Evolutionary conservation across 2,797 vertebrate genomes (phyloP).

Genomic region (Anguilla megastoma): DNA sequence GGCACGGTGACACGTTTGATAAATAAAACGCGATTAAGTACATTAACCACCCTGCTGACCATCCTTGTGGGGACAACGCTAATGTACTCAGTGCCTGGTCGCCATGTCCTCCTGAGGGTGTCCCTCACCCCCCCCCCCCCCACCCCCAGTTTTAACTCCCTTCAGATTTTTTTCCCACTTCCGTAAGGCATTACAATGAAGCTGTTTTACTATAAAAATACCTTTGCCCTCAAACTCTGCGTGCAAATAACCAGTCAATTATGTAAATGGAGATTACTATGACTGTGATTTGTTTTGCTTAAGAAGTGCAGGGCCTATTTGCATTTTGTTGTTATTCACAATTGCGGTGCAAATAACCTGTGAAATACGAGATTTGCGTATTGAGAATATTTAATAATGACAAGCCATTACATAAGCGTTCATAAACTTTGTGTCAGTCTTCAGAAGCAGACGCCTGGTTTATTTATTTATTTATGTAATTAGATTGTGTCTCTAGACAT

Average conservation of each 20-base stretch:
- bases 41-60: constrained; percentile 2
- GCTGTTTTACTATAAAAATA: constrained; percentile 27
- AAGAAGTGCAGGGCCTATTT: background rate
- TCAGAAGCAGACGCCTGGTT: constrained; percentile 13
- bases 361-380: background rate
- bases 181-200: background rate
- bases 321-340: background rate
- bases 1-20: constrained; percentile 40
- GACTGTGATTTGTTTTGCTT: constrained; percentile 48
- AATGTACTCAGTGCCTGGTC: constrained; percentile 22
- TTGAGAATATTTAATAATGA: constrained; percentile 21
- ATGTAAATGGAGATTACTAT: constrained; percentile 48
- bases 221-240: constrained; percentile 33
- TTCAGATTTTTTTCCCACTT: background rate
- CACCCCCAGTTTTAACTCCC: background rate
- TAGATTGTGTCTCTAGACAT: constrained; percentile 35
- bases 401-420: constrained; percentile 9
- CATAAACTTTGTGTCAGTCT: constrained; percentile 10
- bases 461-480: constrained; percentile 33
- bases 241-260: constrained; percentile 53
- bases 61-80: constrained; percentile 32
- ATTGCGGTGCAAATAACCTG: background rate
- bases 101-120: constrained; percentile 21
- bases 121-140: background rate
- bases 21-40: constrained; percentile 36